Evolutionary conservation across 2,113 vertebrate genomes (phyloP), one percentile per base, ranked within the genome.

Genomic region (Chrysemys picta): DNA sequence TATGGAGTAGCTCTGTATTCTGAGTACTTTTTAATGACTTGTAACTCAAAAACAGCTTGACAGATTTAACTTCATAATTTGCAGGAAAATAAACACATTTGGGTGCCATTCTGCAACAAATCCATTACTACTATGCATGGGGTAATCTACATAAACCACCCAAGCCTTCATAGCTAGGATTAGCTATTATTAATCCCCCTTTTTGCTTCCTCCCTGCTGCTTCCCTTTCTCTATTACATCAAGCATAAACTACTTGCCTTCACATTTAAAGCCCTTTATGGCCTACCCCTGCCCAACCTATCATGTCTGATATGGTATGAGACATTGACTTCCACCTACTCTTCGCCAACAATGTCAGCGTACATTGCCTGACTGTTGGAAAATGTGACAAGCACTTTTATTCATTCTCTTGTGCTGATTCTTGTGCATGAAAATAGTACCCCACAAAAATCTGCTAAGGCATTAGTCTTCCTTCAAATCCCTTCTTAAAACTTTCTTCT

Each of bases 151-250:
- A 89, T 93, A 96, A 96, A 91, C 87, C 90, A 94, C 82, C 88
- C 85, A 95, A 97, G 85, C 83, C 83, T 96, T 89, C 89, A 62
- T 78, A 95, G 87, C 90, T 88, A 87, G 93, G 94, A 95, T 97
- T 95, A 97, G 89, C 56, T 84, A 38, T 91, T 88, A 78, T 42
- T 97, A 95, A 96, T 97, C 94, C 88, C 53, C 65, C 93, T 87
- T 92, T 90, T 93, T 72, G 65, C 75, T n/a, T 88, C 88, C 87
- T 90, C 62, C 84, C 52, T 2, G 29, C 49, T 0, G 9, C 47
- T 93, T 93, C 93, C 83, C 0, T 1, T 92, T 93, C 81, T 56
- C 83, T 92, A 79, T 83, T 93, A 53, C 87, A 93, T 3, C 86
- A 81, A 69, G 65, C 76, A 83, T 54, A 94, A 96, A 89, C 86